A percentile compares a stretch with the other conserved stretches of the same genome.
Conservation (phyloP, 2,113 vertebrate species). For the Lonchura striata region DNA sequence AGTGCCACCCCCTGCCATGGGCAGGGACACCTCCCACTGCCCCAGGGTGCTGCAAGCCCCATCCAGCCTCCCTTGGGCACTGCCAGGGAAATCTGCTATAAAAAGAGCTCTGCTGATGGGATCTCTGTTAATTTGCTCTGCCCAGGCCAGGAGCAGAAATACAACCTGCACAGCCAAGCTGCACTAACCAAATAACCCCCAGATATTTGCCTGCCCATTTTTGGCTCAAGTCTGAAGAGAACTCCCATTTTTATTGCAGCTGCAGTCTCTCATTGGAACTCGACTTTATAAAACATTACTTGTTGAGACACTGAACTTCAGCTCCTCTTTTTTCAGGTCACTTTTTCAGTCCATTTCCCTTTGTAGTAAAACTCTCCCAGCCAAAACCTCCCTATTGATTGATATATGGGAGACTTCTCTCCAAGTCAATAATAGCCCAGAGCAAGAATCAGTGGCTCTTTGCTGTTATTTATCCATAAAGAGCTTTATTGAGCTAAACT, state of each 20-base stretch:
- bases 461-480: constrained; percentile 21
- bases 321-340: background rate
- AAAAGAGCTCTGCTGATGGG: rapidly evolving
- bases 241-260: background rate
- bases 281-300: background rate
- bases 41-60: background rate
- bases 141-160: background rate
- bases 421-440: background rate
- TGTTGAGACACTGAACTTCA: background rate
- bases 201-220: background rate
- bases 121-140: background rate
- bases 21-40: background rate
- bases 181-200: rapidly evolving
- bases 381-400: background rate
- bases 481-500: background rate
- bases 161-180: background rate
- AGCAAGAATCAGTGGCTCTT: background rate
- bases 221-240: background rate
- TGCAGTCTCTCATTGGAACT: background rate
- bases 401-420: background rate
- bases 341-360: background rate
- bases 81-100: background rate
- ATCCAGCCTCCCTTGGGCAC: rapidly evolving
- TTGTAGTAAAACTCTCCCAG: background rate
- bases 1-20: background rate